A percentile compares a stretch with the other conserved stretches of the same genome.
These are phyloP conservation scores for Melanocharis versteri DNA, from an alignment of 2,113 vertebrate genomes.

Conservation along the genomic window DNA sequence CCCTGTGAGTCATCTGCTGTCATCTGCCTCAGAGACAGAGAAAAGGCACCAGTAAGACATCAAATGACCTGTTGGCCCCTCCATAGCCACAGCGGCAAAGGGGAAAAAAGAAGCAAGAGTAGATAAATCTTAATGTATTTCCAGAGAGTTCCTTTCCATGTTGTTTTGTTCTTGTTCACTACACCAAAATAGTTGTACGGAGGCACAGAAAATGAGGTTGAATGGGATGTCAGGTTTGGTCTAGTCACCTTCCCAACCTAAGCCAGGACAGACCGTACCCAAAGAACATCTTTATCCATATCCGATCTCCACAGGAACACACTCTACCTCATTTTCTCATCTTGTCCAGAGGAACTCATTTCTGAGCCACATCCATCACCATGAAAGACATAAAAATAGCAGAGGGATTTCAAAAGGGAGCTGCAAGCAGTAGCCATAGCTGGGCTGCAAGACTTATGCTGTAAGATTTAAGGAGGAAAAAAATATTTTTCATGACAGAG, in stretches of 20 bases:
- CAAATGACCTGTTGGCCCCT: neutral
- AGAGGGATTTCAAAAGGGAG: neutral
- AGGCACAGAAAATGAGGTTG: neutral
- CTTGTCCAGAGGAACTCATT: neutral
- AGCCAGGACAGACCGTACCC: neutral
- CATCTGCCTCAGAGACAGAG: neutral
- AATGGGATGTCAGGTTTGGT: neutral
- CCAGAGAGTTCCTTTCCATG: neutral
- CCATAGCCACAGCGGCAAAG: neutral
- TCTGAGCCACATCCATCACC: neutral
- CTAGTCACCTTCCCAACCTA: neutral
- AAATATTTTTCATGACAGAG: neutral
- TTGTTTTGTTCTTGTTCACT: neutral
- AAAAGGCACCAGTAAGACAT: neutral
- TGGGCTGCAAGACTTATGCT: neutral
- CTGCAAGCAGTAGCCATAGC: neutral
- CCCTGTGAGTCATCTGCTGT: slow-evolving; percentile 15
- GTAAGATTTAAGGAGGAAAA: neutral
- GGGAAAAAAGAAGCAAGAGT: neutral
- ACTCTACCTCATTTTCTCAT: neutral
- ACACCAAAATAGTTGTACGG: neutral
- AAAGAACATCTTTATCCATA: neutral
- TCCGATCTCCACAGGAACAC: fast-evolving
- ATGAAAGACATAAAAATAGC: neutral
- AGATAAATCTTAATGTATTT: neutral